These are phyloP conservation scores for Drosophila imparisetae DNA, from an alignment of 2,888 invertebrate species.

Conservation along the genomic window DNA sequence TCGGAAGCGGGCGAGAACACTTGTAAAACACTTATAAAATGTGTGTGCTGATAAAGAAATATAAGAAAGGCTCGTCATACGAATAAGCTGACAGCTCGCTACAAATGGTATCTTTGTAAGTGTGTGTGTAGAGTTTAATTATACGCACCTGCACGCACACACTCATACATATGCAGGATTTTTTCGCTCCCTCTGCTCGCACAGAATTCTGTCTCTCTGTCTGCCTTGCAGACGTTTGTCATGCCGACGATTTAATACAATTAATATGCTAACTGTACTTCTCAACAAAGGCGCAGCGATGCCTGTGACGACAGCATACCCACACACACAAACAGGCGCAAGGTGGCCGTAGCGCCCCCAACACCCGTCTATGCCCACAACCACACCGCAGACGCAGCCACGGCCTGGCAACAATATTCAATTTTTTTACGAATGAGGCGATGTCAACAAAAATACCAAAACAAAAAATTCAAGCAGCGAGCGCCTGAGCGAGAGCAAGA, in stretches of 20 bases:
- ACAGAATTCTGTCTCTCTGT: constrained; percentile 3
- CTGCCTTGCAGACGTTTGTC: constrained; percentile 49
- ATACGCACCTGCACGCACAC: not conserved
- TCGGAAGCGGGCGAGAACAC: constrained; percentile 51
- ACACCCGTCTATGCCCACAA: constrained; percentile 13
- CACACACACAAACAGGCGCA: constrained; percentile 59
- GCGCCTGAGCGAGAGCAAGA: constrained; percentile 23
- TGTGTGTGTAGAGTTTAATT: not conserved
- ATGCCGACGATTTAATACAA: constrained; percentile 75
- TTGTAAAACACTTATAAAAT: constrained; percentile 33
- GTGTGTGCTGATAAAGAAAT: constrained; percentile 49
- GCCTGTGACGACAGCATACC: constrained; percentile 42
- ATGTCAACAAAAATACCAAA: constrained; percentile 84
- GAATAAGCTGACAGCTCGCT: constrained; percentile 1
- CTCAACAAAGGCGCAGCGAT: constrained; percentile 65
- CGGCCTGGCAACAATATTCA: constrained; percentile 44
- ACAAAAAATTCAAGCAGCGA: constrained; percentile 62
- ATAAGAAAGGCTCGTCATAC: constrained; percentile 59
- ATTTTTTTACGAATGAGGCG: constrained; percentile 78
- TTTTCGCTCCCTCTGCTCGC: not conserved
- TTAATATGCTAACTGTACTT: constrained; percentile 81
- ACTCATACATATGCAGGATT: not conserved
- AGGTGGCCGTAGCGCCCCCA: constrained; percentile 53
- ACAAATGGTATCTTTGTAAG: constrained; percentile 7
- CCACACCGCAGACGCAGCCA: constrained; percentile 18